Evolutionary conservation across 2,113 vertebrate genomes (phyloP), one percentile per base, ranked within the genome.

Genomic region (Semicossyphus pulcher): DNA sequence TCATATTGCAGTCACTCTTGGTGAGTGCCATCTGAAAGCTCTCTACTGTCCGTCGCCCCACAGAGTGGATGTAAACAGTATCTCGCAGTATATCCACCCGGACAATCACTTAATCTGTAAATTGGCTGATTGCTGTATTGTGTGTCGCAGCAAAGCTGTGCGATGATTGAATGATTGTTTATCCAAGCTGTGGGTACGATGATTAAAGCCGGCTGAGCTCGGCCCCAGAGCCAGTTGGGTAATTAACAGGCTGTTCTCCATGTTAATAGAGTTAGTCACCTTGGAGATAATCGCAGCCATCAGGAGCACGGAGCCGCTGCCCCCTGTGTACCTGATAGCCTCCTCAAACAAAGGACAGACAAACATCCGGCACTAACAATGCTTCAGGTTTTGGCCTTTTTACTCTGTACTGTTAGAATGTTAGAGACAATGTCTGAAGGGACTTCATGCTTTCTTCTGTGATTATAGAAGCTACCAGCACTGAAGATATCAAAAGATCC

Each of bases 221-320:
- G 61, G 76, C 83, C 81, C 77, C 65, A 66, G 86, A 89, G 91
- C 86, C 76, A 78, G 82, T 82, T 66, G 75, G 83, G 86, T 92
- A 92, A 93, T 94, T 94, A 93, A 92, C 83, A 86, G 76, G 81
- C 89, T 87, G 84, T 79, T 92, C 87, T 92, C 83, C 75, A 68
- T 88, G 87, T 90, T 92, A 92, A 92, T 92, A 85, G 78, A 85
- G 86, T 92, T 93, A 90, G 85, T 89, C 86, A 90, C 87, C 86
- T 88, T 80, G 84, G 86, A 90, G 90, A 89, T 93, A 92, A 92
- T 93, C 76, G 49, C 37, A 67, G 57, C 56, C 84, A 89, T 81
- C 75, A 51, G 70, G 76, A 78, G 67, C 68, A 48, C 54, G 49
- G 68, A 85, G 76, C 63, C 32, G 45, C 63, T 64, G 54, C 62